Percentiles rank a stretch among this genome's conserved stretches.
Evolutionary conservation across 2,797 vertebrate species (phyloP).

Genomic region (Poeciliopsis paucimaculata): DNA sequence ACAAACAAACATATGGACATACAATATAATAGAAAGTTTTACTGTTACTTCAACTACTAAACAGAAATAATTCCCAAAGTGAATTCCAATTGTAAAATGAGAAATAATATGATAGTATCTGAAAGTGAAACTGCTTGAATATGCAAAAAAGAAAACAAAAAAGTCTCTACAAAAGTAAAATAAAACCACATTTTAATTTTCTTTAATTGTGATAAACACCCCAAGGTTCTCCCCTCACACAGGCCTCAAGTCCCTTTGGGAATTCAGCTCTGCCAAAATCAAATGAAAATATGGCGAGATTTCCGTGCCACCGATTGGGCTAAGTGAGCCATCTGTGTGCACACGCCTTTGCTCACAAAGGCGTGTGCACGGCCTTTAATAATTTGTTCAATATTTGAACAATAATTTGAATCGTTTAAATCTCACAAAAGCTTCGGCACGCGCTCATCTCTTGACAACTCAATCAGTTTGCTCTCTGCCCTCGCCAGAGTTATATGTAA

Average conservation of each 20-base stretch:
- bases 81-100: not conserved
- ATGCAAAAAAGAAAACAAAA: not conserved
- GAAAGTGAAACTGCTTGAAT: not conserved
- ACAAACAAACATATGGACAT: not conserved
- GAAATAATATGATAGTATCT: not conserved
- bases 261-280: not conserved
- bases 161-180: not conserved
- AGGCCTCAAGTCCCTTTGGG: not conserved
- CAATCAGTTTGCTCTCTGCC: no score
- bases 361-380: no score
- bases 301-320: no score
- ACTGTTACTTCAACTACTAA: not conserved
- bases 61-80: not conserved
- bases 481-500: no score
- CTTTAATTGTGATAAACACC: no score
- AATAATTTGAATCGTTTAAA: no score
- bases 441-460: no score
- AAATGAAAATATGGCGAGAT: not conserved
- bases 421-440: no score
- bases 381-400: no score
- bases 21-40: not conserved
- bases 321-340: no score
- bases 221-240: not conserved
- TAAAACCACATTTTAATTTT: not conserved
- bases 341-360: no score